These are phyloP conservation scores for Anticlea derivata DNA, from an alignment of 2,888 invertebrate species.

Conservation along the genomic window DNA sequence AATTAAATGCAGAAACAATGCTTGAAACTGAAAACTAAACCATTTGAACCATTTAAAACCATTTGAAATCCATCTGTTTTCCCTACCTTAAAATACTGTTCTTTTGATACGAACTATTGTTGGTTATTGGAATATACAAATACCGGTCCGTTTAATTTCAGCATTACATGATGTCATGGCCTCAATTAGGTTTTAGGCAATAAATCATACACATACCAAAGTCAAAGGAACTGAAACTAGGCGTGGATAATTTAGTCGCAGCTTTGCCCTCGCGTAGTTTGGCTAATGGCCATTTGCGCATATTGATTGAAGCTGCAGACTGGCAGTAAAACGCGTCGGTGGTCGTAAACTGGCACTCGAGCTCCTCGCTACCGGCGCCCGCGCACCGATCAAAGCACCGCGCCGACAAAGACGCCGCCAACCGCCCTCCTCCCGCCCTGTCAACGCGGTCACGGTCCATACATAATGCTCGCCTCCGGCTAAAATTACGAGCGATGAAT, in stretches of 20 bases:
- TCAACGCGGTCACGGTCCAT: conserved; percentile 77
- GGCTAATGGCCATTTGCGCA: conserved; percentile 59
- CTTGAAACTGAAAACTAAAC: too few species aligned
- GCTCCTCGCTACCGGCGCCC: conserved; percentile 70
- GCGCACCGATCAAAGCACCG: conserved; percentile 70
- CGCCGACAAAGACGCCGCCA: conserved; percentile 72
- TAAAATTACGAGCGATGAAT: conserved; percentile 70
- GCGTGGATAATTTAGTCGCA: conserved; percentile 49
- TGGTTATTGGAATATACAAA: neutral
- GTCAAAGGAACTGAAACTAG: conserved; percentile 41
- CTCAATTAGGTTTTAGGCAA: conserved; percentile 22
- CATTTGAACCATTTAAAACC: too few species aligned
- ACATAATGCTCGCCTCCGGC: conserved; percentile 67
- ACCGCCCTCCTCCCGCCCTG: conserved; percentile 60
- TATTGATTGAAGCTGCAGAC: conserved; percentile 69
- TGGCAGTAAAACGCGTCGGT: conserved; percentile 71
- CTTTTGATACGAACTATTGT: too few species aligned
- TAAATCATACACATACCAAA: conserved; percentile 25
- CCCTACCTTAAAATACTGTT: too few species aligned
- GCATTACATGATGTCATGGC: conserved; percentile 19
- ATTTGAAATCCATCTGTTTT: too few species aligned
- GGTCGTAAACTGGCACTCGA: conserved; percentile 78
- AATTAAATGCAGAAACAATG: too few species aligned
- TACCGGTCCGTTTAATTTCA: conserved; percentile 7
- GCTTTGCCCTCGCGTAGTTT: conserved; percentile 48